Conservation (phyloP, 2,797 vertebrate species). For the Antennarius maculatus region DNA sequence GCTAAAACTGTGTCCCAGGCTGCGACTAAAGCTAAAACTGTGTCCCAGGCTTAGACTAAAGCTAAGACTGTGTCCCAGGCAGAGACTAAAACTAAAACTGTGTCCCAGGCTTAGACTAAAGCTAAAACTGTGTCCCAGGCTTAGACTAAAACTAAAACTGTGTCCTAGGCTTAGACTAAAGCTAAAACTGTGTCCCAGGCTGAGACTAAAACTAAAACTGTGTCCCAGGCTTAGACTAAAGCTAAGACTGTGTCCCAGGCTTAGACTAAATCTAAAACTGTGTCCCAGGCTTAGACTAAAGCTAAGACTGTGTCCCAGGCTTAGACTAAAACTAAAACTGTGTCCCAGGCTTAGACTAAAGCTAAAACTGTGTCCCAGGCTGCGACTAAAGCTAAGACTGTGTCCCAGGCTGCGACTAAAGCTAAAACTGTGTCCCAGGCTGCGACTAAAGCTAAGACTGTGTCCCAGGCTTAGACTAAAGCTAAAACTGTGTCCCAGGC, state of each 20-base stretch:
- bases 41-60: conserved; percentile 74
- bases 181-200: conserved; percentile 65
- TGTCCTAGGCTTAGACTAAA: conserved; percentile 74
- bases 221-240: conserved; percentile 74
- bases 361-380: conserved; percentile 65
- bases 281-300: conserved; percentile 74
- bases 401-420: conserved; percentile 75
- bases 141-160: no score
- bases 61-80: conserved; percentile 65
- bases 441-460: no score
- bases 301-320: conserved; percentile 65
- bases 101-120: conserved; percentile 74
- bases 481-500: conserved; percentile 65
- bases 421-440: conserved; percentile 65
- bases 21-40: no score
- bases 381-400: no score
- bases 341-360: conserved; percentile 74
- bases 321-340: no score
- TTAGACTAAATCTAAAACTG: no score
- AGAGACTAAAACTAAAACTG: no score
- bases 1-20: conserved; percentile 65
- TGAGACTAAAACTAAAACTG: no score
- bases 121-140: conserved; percentile 65
- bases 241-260: conserved; percentile 65
- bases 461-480: conserved; percentile 74